Percentiles rank a stretch among this genome's conserved stretches.
Evolutionary conservation across 2,888 invertebrate species (phyloP).

Genomic region (Diarsia rubi): DNA sequence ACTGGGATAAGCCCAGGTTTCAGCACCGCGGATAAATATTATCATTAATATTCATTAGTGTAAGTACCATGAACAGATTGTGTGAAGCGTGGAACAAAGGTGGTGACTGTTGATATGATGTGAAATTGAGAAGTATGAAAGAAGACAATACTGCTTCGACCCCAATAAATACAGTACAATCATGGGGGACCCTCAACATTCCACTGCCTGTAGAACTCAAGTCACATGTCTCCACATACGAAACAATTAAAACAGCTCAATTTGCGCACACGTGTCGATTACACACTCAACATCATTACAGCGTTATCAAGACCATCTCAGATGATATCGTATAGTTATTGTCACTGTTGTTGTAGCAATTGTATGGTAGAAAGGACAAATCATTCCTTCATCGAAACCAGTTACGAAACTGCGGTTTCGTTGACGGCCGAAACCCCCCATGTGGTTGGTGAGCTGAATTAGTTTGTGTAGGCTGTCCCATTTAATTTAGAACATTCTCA

Average conservation of each 20-base stretch:
- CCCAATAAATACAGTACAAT: not conserved
- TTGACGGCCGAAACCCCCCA: too few relatives aligned
- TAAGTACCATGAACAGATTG: too few relatives aligned
- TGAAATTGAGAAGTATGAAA: not conserved
- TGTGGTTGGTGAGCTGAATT: not conserved
- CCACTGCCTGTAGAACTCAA: not conserved
- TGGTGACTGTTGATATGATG: not conserved
- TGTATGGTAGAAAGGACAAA: too few relatives aligned
- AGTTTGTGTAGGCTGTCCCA: not conserved
- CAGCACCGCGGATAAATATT: too few relatives aligned
- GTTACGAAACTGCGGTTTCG: too few relatives aligned
- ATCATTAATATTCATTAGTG: too few relatives aligned
- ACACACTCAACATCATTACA: constrained; percentile 18
- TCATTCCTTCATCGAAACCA: too few relatives aligned
- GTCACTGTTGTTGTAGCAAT: constrained; percentile 15
- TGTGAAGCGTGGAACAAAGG: too few relatives aligned
- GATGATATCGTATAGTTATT: constrained; percentile 42
- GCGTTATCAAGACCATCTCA: constrained; percentile 43
- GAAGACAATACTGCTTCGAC: not conserved
- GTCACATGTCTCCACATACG: constrained; percentile 38
- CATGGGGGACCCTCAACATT: too few relatives aligned
- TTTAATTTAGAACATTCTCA: not conserved
- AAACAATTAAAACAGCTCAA: constrained; percentile 27
- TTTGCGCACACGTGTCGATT: constrained; percentile 26
- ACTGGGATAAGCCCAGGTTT: too few relatives aligned